phyloP scores from a whole-genome alignment of 1,140 invertebrate species.

The Thrips palmi region DNA sequence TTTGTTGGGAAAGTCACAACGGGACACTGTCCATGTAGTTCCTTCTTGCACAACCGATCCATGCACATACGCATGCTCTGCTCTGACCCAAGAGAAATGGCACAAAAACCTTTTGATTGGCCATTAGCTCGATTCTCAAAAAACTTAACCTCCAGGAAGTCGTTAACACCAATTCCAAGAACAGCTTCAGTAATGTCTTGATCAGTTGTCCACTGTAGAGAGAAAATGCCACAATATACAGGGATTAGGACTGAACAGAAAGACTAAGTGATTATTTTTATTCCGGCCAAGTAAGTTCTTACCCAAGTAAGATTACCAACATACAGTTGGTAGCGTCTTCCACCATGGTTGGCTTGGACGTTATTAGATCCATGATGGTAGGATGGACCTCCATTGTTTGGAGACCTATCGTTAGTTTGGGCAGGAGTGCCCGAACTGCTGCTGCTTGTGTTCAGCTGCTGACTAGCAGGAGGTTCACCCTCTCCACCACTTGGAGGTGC shows the following conservation, averaged over 20 bases:
- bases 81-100: slow-evolving; percentile 82
- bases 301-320: slow-evolving; percentile 89
- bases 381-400: slow-evolving; percentile 43
- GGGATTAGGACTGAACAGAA: not conserved
- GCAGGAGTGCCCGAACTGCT: not conserved
- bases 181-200: slow-evolving; percentile 84
- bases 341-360: slow-evolving; percentile 47
- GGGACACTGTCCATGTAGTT: slow-evolving; percentile 86
- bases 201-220: slow-evolving; percentile 88
- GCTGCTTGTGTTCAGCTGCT: slow-evolving; percentile 8
- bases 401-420: slow-evolving; percentile 12
- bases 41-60: slow-evolving; percentile 84
- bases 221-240: slow-evolving; percentile 17
- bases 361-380: slow-evolving; percentile 45
- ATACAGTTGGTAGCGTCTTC: slow-evolving; percentile 73
- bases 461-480: slow-evolving; percentile 22
- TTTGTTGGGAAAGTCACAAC: slow-evolving; percentile 91
- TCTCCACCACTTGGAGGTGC: slow-evolving; percentile 40
- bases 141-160: slow-evolving; percentile 96
- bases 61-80: slow-evolving; percentile 73
- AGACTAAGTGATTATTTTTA: not conserved
- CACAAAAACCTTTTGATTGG: slow-evolving; percentile 95
- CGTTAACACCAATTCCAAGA: slow-evolving; percentile 68
- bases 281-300: too few relatives aligned
- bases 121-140: slow-evolving; percentile 99